A percentile compares a stretch with the other conserved stretches of the same genome.
phyloP scores from a whole-genome alignment of 2,113 vertebrate genomes.

The Eudyptes chrysolophus region DNA sequence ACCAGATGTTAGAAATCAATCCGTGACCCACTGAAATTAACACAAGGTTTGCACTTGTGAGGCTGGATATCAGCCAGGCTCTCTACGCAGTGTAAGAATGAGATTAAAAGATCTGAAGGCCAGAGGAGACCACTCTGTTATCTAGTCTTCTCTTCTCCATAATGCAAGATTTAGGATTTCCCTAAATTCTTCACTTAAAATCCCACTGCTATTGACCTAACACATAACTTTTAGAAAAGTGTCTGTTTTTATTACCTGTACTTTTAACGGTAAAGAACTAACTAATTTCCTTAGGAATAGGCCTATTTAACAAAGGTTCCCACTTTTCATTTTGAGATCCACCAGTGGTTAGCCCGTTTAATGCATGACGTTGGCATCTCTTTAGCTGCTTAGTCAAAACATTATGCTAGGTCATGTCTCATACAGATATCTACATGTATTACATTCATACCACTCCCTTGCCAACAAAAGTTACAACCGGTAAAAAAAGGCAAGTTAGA shows the following conservation, averaged over 20 bases:
- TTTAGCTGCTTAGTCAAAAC: background rate
- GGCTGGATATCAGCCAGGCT: background rate
- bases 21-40: background rate
- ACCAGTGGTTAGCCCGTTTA: background rate
- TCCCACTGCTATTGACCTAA: background rate
- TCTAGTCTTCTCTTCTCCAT: background rate
- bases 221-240: background rate
- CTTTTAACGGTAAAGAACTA: background rate
- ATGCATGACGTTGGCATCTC: background rate
- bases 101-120: background rate
- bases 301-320: background rate
- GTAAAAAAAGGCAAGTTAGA: background rate
- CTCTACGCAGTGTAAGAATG: background rate
- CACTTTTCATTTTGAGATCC: background rate
- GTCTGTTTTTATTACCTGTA: background rate
- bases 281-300: background rate
- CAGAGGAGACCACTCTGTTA: background rate
- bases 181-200: background rate
- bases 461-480: background rate
- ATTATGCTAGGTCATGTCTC: background rate
- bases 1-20: background rate
- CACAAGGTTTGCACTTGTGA: background rate
- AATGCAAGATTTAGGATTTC: background rate
- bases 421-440: background rate
- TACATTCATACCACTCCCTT: background rate